These are phyloP conservation scores for Eupithecia pulchellata DNA, from an alignment of 2,888 invertebrate genomes.

Conservation along the genomic window DNA sequence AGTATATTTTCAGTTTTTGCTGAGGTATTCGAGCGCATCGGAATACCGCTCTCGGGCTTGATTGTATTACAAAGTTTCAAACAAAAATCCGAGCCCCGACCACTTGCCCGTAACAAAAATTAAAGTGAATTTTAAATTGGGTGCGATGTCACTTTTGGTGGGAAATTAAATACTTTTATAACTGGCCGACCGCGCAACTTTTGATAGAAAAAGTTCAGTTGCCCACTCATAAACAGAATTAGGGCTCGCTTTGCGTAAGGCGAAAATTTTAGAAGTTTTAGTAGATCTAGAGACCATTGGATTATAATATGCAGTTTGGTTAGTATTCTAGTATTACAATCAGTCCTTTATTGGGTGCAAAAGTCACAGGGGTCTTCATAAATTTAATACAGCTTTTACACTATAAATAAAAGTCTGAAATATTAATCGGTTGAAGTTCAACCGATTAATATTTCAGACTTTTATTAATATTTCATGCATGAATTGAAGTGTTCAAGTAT, in stretches of 20 bases:
- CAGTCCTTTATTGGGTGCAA: no score
- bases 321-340: no score
- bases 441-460: no score
- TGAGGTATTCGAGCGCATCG: neutral
- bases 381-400: no score
- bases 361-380: no score
- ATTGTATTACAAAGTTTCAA: conserved; percentile 43
- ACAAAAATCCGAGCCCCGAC: conserved; percentile 38
- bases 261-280: conserved; percentile 33
- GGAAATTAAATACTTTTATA: conserved; percentile 78
- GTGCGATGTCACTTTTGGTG: conserved; percentile 70
- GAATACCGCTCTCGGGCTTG: conserved; percentile 16
- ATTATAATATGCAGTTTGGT: neutral
- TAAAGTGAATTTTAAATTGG: conserved; percentile 67
- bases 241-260: conserved; percentile 65
- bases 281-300: conserved; percentile 4
- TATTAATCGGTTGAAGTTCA: no score
- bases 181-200: conserved; percentile 63
- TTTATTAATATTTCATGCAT: no score
- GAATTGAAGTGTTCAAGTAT: no score
- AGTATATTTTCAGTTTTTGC: neutral
- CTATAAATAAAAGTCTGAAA: no score
- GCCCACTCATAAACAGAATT: conserved; percentile 76
- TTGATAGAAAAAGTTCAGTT: conserved; percentile 80
- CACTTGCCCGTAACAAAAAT: conserved; percentile 44